These are phyloP conservation scores for Eupeodes corollae DNA, from an alignment of 1,140 invertebrate genomes.

Conservation along the genomic window DNA sequence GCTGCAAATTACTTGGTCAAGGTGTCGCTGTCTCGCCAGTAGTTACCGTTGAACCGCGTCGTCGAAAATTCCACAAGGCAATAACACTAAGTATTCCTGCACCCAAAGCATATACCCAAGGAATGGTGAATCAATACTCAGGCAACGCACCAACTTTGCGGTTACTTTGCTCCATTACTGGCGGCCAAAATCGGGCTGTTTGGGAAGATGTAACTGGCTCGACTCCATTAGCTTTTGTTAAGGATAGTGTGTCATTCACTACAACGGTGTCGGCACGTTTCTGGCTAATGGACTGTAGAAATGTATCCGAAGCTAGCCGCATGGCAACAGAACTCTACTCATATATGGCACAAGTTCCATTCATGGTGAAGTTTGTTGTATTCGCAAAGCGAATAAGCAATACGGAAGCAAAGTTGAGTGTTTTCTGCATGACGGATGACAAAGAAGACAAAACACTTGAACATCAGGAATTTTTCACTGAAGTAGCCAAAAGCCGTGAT, in stretches of 20 bases:
- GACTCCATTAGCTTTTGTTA: conserved; percentile 93
- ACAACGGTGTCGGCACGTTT: conserved; percentile 99
- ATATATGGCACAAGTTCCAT: conserved; percentile 85
- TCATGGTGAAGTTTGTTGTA: conserved; percentile 90
- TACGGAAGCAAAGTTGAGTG: conserved; percentile 82
- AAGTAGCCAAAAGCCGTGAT: conserved; percentile 94
- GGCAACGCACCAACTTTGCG: conserved; percentile 84
- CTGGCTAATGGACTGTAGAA: conserved; percentile 98
- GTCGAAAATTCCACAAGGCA: conserved; percentile 97
- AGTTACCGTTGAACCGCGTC: conserved; percentile 93
- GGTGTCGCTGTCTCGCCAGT: conserved; percentile 97
- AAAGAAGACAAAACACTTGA: conserved; percentile 97
- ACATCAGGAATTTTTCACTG: conserved; percentile 89
- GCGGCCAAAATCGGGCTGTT: conserved; percentile 88
- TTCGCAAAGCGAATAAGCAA: conserved; percentile 90
- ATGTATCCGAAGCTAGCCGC: conserved; percentile 90
- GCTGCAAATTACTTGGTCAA: conserved; percentile 90
- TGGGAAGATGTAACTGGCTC: conserved; percentile 99
- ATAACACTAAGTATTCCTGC: conserved; percentile 97
- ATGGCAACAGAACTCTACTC: conserved; percentile 97
- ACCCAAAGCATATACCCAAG: conserved; percentile 83
- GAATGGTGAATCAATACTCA: conserved; percentile 86
- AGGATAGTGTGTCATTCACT: conserved; percentile 97
- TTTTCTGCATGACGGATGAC: conserved; percentile 99
- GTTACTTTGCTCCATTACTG: conserved; percentile 95